Percentiles rank a stretch among this genome's conserved stretches.
phyloP scores from a whole-genome alignment of 37 sponge, comb jelly and placozoan genomes.

The Agelas oroides region DNA sequence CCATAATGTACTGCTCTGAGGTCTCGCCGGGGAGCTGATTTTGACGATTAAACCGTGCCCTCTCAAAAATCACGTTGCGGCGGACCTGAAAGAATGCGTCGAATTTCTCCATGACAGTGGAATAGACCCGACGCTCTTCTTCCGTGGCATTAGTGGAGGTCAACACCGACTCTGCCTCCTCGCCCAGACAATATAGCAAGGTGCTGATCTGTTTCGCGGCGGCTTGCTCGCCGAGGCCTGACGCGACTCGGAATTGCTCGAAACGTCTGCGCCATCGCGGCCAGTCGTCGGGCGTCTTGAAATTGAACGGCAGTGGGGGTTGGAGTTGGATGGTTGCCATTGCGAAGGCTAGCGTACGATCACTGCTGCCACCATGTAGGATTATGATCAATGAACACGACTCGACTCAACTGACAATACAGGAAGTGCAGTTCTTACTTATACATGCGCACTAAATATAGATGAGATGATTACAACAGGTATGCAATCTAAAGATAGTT shows the following conservation, averaged over 20 bases:
- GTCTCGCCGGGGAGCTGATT: constrained; percentile 29
- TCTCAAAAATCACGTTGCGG: constrained; percentile 23
- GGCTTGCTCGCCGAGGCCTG: not conserved
- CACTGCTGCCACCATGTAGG: not conserved
- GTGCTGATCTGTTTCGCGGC: constrained; percentile 11
- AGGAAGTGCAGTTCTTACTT: not conserved
- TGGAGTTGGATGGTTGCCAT: constrained; percentile 1
- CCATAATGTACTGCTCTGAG: constrained; percentile 24
- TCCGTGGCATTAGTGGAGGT: constrained; percentile 19
- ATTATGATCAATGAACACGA: not conserved
- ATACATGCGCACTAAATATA: not conserved
- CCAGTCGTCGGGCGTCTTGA: constrained; percentile 23
- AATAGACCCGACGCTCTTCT: not conserved
- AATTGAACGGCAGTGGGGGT: constrained; percentile 20
- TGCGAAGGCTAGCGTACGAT: not conserved
- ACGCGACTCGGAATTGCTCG: constrained; percentile 14
- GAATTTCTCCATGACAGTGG: not conserved
- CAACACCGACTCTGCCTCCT: constrained; percentile 24
- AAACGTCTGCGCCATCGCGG: constrained; percentile 22
- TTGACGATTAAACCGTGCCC: constrained; percentile 28
- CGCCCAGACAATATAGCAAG: constrained; percentile 25
- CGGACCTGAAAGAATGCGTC: constrained; percentile 24
- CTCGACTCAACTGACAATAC: no score
- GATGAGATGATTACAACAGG: not conserved
- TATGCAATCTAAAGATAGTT: no score